Conservation (phyloP, 2,113 vertebrate species). For the Lepus europaeus region DNA sequence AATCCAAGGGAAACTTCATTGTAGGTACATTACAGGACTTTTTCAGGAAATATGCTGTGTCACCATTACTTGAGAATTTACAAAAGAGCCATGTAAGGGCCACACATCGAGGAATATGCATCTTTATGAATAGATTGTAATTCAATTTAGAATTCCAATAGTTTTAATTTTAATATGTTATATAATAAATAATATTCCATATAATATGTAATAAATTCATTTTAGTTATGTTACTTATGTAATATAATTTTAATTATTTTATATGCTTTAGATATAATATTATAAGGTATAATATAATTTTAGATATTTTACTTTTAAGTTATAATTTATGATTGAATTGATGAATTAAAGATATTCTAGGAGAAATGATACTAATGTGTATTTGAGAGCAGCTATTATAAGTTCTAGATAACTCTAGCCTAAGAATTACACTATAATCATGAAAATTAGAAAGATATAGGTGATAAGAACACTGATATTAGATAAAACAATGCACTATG, state of each 20-base stretch:
- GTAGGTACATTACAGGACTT: not conserved
- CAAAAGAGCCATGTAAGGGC: not conserved
- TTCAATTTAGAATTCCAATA: not conserved
- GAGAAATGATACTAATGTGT: not conserved
- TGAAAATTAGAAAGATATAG: not conserved
- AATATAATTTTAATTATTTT: too few species aligned
- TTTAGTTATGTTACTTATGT: too few species aligned
- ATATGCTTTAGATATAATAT: too few species aligned
- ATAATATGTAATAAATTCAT: too few species aligned
- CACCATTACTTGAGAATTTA: not conserved
- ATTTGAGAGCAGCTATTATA: not conserved
- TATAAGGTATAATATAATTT: too few species aligned
- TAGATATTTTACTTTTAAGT: too few species aligned
- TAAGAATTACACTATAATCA: fast-evolving
- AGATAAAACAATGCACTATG: not conserved
- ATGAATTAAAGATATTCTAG: slow-evolving; percentile 8
- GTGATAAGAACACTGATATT: not conserved
- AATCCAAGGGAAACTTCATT: not conserved
- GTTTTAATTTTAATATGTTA: not conserved
- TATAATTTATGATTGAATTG: not conserved
- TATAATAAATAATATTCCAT: too few species aligned
- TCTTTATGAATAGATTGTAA: not conserved
- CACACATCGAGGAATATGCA: not conserved
- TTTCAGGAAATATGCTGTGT: not conserved
- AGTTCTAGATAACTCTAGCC: not conserved